Conservation (phyloP, 2,113 vertebrate genomes). For the Forbesichthys agassizii region DNA sequence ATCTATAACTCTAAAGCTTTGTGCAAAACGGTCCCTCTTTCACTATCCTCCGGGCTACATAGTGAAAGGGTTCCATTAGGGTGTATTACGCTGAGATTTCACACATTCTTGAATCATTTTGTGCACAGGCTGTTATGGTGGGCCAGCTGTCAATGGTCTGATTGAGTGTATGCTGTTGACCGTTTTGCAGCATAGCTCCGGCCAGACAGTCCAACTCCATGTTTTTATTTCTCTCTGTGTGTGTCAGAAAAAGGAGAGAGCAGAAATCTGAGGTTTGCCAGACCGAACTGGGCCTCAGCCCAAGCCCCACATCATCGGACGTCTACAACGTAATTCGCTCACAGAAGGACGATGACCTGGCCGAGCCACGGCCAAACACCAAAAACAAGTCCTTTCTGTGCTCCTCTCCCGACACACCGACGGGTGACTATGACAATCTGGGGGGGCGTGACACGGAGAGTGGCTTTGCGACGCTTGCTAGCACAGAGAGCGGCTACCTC, state of each 20-base stretch:
- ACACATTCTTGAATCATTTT: too few relatives aligned
- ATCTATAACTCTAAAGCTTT: too few relatives aligned
- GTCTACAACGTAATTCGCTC: constrained; percentile 86
- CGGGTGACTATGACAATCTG: constrained; percentile 79
- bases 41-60: too few relatives aligned
- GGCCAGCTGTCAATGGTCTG: too few relatives aligned
- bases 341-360: constrained; percentile 86
- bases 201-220: not conserved
- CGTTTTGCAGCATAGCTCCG: too few relatives aligned
- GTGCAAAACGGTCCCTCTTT: too few relatives aligned
- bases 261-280: constrained; percentile 62
- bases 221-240: constrained; percentile 12
- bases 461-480: constrained; percentile 81
- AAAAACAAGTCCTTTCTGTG: constrained; percentile 90
- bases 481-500: constrained; percentile 87
- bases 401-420: constrained; percentile 75
- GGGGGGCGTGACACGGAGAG: constrained; percentile 78
- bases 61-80: too few relatives aligned
- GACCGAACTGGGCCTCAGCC: constrained; percentile 70
- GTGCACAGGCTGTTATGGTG: too few relatives aligned
- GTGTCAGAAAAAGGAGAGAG: constrained; percentile 69
- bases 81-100: too few relatives aligned
- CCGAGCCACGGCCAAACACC: constrained; percentile 81
- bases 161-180: too few relatives aligned
- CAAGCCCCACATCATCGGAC: constrained; percentile 77